Conservation (phyloP, 2,797 vertebrate genomes). For the Chaenodraco wilsoni region DNA sequence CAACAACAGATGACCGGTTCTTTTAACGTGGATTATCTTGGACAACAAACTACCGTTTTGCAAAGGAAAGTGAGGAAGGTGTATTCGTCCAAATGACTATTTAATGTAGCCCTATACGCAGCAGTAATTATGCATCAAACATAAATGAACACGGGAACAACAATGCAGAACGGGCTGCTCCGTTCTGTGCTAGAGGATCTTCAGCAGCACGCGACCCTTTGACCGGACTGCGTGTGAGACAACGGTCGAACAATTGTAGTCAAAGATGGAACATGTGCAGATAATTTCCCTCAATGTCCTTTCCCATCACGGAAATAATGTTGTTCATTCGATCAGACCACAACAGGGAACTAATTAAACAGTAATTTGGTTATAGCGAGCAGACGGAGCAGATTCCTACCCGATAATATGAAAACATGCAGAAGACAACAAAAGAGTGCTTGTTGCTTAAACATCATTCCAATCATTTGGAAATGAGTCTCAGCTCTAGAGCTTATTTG, state of each 20-base stretch:
- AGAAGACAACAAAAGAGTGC: neutral
- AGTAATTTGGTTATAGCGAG: neutral
- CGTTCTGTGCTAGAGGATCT: neutral
- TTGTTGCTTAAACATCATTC: neutral
- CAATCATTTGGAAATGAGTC: neutral
- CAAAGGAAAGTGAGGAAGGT: neutral
- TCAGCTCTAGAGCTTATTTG: neutral
- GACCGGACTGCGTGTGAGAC: neutral
- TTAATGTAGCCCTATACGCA: neutral
- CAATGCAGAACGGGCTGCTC: neutral
- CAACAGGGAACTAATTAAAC: neutral
- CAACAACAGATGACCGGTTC: neutral
- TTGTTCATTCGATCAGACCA: neutral
- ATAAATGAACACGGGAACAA: neutral
- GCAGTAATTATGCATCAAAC: neutral
- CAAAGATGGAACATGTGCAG: constrained; percentile 1
- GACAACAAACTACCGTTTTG: neutral
- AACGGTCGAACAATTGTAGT: neutral
- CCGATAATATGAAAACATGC: neutral
- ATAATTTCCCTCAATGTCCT: neutral
- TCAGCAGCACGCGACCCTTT: neutral
- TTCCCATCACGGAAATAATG: neutral
- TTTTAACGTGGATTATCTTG: neutral
- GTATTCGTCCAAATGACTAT: neutral
- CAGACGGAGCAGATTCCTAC: neutral